These are phyloP conservation scores for Papilio demoleus DNA, from an alignment of 2,888 invertebrate species.

Conservation along the genomic window DNA sequence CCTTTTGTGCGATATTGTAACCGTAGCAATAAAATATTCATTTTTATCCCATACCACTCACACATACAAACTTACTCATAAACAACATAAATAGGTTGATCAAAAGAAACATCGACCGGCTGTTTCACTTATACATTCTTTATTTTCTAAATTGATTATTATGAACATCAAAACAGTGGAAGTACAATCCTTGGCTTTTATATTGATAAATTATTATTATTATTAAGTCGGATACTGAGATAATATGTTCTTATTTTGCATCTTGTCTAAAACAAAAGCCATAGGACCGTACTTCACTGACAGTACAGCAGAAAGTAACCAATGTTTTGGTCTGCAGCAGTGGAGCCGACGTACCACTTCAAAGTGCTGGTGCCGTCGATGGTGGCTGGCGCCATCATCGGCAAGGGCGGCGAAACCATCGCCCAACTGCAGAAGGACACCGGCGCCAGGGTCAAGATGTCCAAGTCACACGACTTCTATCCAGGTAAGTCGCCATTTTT, in stretches of 20 bases:
- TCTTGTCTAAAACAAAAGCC: conserved; percentile 26
- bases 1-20: no score
- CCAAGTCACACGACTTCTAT: conserved; percentile 99
- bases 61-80: conserved; percentile 57
- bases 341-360: conserved; percentile 96
- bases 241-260: no score
- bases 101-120: conserved; percentile 45
- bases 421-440: conserved; percentile 99
- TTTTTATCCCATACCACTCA: conserved; percentile 44
- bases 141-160: conserved; percentile 40
- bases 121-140: conserved; percentile 43
- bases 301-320: conserved; percentile 47
- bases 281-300: conserved; percentile 53
- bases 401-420: conserved; percentile 99
- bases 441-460: conserved; percentile 99
- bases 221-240: no score
- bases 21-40: background rate
- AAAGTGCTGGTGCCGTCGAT: conserved; percentile 98
- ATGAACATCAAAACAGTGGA: conserved; percentile 17
- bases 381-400: conserved; percentile 99
- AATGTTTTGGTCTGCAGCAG: conserved; percentile 80
- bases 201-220: conserved; percentile 25
- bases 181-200: conserved; percentile 43
- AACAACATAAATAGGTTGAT: conserved; percentile 48
- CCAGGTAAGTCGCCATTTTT: conserved; percentile 91